Percentiles rank a stretch among this genome's conserved stretches.
phyloP scores from a whole-genome alignment of 1,140 invertebrate genomes.

The Agrilus planipennis region DNA sequence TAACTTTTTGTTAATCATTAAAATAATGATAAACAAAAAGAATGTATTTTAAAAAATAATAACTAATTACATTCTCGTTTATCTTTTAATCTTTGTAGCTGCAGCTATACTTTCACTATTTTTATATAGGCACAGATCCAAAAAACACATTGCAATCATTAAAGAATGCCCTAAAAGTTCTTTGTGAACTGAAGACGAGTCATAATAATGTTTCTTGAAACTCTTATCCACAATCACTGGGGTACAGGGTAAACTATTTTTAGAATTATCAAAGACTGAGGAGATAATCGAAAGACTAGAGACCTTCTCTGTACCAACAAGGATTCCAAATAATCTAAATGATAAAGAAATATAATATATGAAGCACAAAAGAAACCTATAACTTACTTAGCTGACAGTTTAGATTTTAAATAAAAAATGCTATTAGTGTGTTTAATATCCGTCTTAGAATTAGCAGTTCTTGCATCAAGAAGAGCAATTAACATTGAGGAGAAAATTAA shows the following conservation, averaged over 20 bases:
- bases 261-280: conserved; percentile 10
- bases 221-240: conserved; percentile 12
- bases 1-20: too few relatives aligned
- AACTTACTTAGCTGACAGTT: conserved; percentile 18
- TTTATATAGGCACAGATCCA: conserved; percentile 22
- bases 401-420: conserved; percentile 19
- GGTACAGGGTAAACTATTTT: conserved; percentile 12
- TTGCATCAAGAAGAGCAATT: conserved; percentile 21
- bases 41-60: too few relatives aligned
- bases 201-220: conserved; percentile 13
- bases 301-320: conserved; percentile 23
- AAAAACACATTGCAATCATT: conserved; percentile 21
- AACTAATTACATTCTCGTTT: too few relatives aligned
- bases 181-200: conserved; percentile 12
- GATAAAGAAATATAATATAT: conserved; percentile 4
- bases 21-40: too few relatives aligned
- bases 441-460: conserved; percentile 17
- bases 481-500: conserved; percentile 22
- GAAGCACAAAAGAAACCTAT: neutral
- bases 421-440: conserved; percentile 10
- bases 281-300: conserved; percentile 14
- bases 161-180: conserved; percentile 23
- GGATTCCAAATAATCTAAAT: conserved; percentile 21
- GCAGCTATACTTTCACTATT: conserved; percentile 15
- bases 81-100: neutral